Evolutionary conservation across 2,113 vertebrate species (phyloP), one percentile per base, ranked within the genome.

Genomic region (Camelus bactrianus): DNA sequence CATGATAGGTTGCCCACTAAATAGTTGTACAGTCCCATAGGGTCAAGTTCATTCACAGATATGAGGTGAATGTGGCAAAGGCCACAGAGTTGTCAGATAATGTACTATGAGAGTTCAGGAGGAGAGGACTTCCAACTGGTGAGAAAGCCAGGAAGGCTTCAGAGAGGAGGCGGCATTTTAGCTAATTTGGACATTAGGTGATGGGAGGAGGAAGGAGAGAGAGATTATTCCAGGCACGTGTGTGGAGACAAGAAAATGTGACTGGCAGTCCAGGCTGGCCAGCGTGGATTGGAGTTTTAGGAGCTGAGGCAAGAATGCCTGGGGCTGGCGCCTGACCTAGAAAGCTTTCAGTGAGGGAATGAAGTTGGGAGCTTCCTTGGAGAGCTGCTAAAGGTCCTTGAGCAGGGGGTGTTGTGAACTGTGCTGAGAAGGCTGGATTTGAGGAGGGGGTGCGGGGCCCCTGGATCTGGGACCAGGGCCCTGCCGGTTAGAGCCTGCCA

Each of bases 61-160:
- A 76, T 6, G 52, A 76, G 75, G 22, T 17, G 26, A 65, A 64
- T 0, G 4, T 38, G 54, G 67, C 30, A 42, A 30, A 76, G 48
- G 52, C 38, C 13, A 2, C 16, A 24, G 11, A 50, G 22, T 54
- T 46, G 12, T n/a, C 22, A 30, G 42, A n/a, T 9, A 11, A n/a
- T 0, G 17, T n/a, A n/a, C 26, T 26, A 20, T 0, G 2, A 38
- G 73, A 56, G n/a, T 22, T 79, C 12, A 12, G 19, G 11, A 20
- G 35, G 67, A 81, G 69, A 17, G 4, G 75, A 17, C 7, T 35
- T 72, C 50, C 14, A 56, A 9, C 35, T 17, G 17, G 73, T 60
- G 22, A 90, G 83, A 54, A 58, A 62, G 20, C 60, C 64, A 15
- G 80, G 46, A 50, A 67, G 80, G 14, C 46, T 67, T n/a, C 52